These are phyloP conservation scores for Selenia dentaria DNA, from an alignment of 2,888 invertebrate species.

Conservation along the genomic window DNA sequence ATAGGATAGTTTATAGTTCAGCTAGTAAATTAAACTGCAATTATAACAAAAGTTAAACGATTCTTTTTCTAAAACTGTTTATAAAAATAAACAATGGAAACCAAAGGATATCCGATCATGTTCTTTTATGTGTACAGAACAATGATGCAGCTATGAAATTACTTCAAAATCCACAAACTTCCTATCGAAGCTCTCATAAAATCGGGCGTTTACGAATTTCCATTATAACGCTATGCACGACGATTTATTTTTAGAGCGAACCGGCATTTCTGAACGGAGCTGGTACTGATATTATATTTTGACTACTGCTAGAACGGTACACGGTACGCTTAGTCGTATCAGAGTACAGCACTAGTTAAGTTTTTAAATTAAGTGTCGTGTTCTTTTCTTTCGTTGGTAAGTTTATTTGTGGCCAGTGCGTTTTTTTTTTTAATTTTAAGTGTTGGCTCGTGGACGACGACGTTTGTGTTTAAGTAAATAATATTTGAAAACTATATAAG, in stretches of 20 bases:
- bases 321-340: constrained; percentile 30
- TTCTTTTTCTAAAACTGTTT: too few species aligned
- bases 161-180: constrained; percentile 21
- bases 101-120: too few species aligned
- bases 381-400: constrained; percentile 29
- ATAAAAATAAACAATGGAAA: too few species aligned
- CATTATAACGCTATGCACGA: constrained; percentile 48
- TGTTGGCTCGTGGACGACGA: too few species aligned
- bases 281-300: constrained; percentile 34
- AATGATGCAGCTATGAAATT: constrained; percentile 14
- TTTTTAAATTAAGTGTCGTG: constrained; percentile 27
- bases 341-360: constrained; percentile 22
- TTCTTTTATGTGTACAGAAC: too few species aligned
- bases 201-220: constrained; percentile 49
- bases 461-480: too few species aligned
- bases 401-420: constrained; percentile 20
- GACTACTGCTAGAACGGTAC: constrained; percentile 36
- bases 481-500: too few species aligned
- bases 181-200: constrained; percentile 34
- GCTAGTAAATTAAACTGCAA: too few species aligned
- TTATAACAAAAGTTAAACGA: too few species aligned
- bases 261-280: constrained; percentile 41
- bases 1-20: too few species aligned
- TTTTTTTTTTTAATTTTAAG: background rate
- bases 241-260: constrained; percentile 53